Conservation (phyloP, 2,113 vertebrate species). For the Tamias sibiricus region DNA sequence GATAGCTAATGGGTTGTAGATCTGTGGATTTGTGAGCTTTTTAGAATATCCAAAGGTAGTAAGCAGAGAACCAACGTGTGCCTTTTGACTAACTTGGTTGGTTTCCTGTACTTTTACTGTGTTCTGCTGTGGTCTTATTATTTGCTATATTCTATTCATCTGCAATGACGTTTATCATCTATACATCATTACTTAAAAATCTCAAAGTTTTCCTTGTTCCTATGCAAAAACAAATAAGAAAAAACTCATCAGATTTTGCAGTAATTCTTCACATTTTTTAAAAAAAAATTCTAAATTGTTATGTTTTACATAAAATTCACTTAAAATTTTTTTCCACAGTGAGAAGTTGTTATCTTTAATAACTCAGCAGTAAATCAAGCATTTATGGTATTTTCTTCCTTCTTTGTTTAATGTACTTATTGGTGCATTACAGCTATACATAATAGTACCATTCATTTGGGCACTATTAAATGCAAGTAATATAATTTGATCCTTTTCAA, state of each 20-base stretch:
- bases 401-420: too few species aligned
- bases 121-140: not conserved
- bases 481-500: too few species aligned
- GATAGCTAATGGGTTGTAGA: not conserved
- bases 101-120: not conserved
- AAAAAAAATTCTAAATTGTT: not conserved
- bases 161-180: not conserved
- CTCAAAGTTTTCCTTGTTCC: not conserved
- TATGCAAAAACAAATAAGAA: not conserved
- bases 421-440: too few species aligned
- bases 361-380: too few species aligned
- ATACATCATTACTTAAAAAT: not conserved
- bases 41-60: not conserved
- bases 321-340: not conserved
- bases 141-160: not conserved
- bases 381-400: too few species aligned
- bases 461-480: too few species aligned
- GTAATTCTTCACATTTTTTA: not conserved
- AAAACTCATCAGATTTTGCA: not conserved
- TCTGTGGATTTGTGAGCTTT: not conserved
- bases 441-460: too few species aligned
- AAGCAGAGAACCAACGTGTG: not conserved
- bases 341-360: too few species aligned
- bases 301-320: not conserved
- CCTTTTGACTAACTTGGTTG: not conserved